phyloP scores from a whole-genome alignment of 2,113 vertebrate genomes.

The Tachysurus fulvidraco region DNA sequence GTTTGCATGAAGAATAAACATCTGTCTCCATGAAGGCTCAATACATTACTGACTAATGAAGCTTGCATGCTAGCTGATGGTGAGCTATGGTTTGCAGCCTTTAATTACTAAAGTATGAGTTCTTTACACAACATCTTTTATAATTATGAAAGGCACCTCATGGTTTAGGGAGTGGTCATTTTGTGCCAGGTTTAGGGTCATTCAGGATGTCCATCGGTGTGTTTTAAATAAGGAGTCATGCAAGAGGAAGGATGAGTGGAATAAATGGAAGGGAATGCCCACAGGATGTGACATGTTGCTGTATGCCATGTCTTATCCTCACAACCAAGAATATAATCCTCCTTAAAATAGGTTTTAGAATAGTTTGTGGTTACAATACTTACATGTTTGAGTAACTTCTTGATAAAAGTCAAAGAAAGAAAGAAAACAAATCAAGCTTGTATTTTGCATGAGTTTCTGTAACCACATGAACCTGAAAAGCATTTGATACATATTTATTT shows the following conservation, averaged over 20 bases:
- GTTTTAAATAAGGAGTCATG: conserved; percentile 6
- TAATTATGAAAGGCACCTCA: neutral
- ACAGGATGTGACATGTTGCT: conserved; percentile 33
- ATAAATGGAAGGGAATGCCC: conserved; percentile 26
- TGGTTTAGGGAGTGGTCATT: neutral
- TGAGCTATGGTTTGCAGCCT: neutral
- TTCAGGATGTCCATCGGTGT: neutral
- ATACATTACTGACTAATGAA: neutral
- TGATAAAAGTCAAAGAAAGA: neutral
- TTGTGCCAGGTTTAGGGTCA: conserved; percentile 1
- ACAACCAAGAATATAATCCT: neutral
- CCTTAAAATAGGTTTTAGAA: neutral
- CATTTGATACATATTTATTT: conserved; percentile 7
- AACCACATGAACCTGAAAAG: neutral
- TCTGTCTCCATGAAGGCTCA: neutral
- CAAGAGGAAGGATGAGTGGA: conserved; percentile 38
- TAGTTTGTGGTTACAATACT: neutral
- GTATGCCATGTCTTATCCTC: neutral
- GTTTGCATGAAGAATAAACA: neutral
- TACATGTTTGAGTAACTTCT: neutral
- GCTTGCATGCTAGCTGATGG: neutral
- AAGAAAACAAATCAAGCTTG: neutral
- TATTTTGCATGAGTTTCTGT: neutral
- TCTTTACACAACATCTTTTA: neutral
- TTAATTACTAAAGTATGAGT: neutral